Evolutionary conservation across 2,888 invertebrate species (phyloP).

Genomic region (Lasius fuliginosus): DNA sequence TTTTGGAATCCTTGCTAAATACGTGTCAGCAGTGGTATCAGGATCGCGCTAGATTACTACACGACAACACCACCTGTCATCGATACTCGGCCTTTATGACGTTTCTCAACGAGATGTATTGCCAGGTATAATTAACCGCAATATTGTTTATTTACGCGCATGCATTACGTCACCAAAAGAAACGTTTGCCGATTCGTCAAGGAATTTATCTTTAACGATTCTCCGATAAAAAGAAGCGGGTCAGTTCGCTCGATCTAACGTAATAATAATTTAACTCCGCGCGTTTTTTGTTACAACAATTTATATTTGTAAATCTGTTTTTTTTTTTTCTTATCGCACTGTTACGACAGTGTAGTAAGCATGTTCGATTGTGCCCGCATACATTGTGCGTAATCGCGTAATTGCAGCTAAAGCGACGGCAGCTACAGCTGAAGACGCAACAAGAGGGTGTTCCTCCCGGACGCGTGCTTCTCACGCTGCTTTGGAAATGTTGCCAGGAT

Average conservation of each 20-base stretch:
- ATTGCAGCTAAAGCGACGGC: conserved; percentile 90
- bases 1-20: conserved; percentile 95
- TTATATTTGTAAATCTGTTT: neutral
- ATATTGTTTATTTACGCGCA: conserved; percentile 15
- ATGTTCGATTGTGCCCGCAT: conserved; percentile 14
- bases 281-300: neutral
- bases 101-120: conserved; percentile 96
- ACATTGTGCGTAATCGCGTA: conserved; percentile 24
- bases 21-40: conserved; percentile 97
- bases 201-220: neutral
- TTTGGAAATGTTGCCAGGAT: conserved; percentile 96
- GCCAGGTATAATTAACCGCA: conserved; percentile 87
- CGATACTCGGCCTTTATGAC: conserved; percentile 92
- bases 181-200: neutral
- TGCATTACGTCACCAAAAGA: neutral
- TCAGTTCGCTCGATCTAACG: neutral
- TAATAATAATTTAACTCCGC: neutral
- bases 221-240: neutral
- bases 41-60: conserved; percentile 91
- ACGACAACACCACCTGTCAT: conserved; percentile 79
- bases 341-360: neutral
- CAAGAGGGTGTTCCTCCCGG: conserved; percentile 90
- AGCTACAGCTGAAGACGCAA: conserved; percentile 88
- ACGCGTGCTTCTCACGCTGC: conserved; percentile 92
- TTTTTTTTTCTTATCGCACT: conserved; percentile 33